These are phyloP conservation scores for Lagria hirta DNA, from an alignment of 2,888 invertebrate genomes.

Conservation along the genomic window DNA sequence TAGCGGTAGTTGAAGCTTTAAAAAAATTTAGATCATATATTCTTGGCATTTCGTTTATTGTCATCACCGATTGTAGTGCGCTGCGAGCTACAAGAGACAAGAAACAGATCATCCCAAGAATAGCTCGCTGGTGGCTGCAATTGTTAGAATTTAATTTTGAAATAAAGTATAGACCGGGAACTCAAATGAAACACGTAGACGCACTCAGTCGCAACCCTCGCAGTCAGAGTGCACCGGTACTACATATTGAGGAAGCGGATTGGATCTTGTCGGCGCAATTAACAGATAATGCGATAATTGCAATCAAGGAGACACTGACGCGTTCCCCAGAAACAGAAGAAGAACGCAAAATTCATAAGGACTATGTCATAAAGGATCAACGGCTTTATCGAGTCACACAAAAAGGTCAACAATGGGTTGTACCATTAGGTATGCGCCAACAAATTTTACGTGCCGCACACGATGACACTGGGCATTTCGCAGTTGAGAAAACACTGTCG, in stretches of 20 bases:
- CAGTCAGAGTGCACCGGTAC: neutral
- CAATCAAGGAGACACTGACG: conserved; percentile 21
- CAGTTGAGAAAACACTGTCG: conserved; percentile 42
- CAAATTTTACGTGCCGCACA: conserved; percentile 37
- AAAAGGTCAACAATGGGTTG: conserved; percentile 34
- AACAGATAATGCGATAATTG: conserved; percentile 27
- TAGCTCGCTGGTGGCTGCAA: too few species aligned
- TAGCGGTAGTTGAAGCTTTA: too few species aligned
- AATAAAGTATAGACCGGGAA: conserved; percentile 11
- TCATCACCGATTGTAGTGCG: too few species aligned
- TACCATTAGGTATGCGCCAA: conserved; percentile 40
- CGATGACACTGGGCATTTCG: conserved; percentile 49
- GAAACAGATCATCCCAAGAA: too few species aligned
- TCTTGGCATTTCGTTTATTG: too few species aligned
- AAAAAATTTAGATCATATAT: too few species aligned
- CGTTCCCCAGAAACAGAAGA: conserved; percentile 22
- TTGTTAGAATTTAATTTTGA: too few species aligned
- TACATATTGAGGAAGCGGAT: conserved; percentile 27
- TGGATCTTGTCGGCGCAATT: conserved; percentile 33
- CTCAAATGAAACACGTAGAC: conserved; percentile 10
- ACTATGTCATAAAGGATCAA: conserved; percentile 6
- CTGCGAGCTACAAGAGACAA: too few species aligned
- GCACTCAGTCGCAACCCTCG: conserved; percentile 11
- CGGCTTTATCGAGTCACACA: conserved; percentile 13
- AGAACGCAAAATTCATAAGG: conserved; percentile 21